Evolutionary conservation across 2,113 vertebrate species (phyloP).

Genomic region (Actinemys pallida): DNA sequence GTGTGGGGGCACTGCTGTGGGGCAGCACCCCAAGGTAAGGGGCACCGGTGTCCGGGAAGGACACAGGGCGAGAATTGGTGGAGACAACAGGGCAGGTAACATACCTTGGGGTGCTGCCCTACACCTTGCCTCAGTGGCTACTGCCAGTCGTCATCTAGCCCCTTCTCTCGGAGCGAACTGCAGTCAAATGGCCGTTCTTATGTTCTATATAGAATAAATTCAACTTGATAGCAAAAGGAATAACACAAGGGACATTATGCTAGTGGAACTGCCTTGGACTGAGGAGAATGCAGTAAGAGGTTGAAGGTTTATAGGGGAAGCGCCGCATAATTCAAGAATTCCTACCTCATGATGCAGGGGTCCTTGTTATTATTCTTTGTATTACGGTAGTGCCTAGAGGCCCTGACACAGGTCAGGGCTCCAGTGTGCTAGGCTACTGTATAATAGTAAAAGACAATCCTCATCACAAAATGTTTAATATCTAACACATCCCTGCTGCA

Average conservation of each 20-base stretch:
- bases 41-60: too few species aligned
- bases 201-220: background rate
- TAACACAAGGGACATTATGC: background rate
- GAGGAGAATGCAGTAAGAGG: too few species aligned
- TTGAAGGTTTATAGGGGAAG: background rate
- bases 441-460: conserved; percentile 4
- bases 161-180: too few species aligned
- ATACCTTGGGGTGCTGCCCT: too few species aligned
- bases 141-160: too few species aligned
- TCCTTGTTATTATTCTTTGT: background rate
- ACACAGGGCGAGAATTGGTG: too few species aligned
- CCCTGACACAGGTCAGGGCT: background rate
- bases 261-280: too few species aligned
- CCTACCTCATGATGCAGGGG: background rate
- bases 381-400: background rate
- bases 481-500: background rate
- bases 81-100: too few species aligned
- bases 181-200: too few species aligned
- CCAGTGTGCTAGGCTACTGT: background rate
- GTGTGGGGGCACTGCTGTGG: too few species aligned
- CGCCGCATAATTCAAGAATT: background rate
- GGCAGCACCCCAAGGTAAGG: too few species aligned
- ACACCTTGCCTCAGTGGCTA: too few species aligned
- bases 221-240: background rate
- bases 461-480: background rate